A percentile compares a stretch with the other conserved stretches of the same genome.
Conservation (phyloP, 2,797 vertebrate genomes). For the Pagetopsis macropterus region DNA sequence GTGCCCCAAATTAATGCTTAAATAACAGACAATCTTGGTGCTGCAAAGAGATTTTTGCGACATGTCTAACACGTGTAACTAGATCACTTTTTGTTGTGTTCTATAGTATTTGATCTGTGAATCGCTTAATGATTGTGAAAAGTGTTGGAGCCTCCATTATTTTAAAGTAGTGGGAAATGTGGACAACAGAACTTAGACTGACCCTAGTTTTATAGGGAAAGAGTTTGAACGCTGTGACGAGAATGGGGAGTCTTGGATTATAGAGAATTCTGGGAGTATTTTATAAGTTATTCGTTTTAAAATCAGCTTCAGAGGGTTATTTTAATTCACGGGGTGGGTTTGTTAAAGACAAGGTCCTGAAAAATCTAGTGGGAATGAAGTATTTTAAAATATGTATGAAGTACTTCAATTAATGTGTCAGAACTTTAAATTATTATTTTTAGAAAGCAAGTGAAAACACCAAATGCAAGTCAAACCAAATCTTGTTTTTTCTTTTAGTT, state of each 20-base stretch:
- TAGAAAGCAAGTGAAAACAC: slow-evolving; percentile 14
- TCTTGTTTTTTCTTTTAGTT: background rate
- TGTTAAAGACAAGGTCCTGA: slow-evolving; percentile 21
- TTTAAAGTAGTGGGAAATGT: slow-evolving; percentile 42
- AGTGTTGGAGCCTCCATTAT: slow-evolving; percentile 55
- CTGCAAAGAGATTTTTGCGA: slow-evolving; percentile 50
- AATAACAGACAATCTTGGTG: slow-evolving; percentile 58
- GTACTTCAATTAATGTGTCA: background rate
- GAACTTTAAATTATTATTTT: background rate
- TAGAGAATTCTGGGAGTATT: slow-evolving; percentile 46
- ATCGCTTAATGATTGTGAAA: slow-evolving; percentile 62
- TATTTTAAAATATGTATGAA: slow-evolving; percentile 26
- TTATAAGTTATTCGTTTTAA: slow-evolving; percentile 39
- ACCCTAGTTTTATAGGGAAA: slow-evolving; percentile 82
- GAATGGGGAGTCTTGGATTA: slow-evolving; percentile 25
- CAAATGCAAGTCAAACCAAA: slow-evolving; percentile 55
- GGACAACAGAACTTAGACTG: slow-evolving; percentile 31
- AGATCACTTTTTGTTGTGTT: slow-evolving; percentile 40
- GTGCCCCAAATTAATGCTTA: slow-evolving; percentile 26
- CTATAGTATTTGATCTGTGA: slow-evolving; percentile 65
- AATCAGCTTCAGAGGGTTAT: slow-evolving; percentile 27
- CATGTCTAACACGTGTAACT: background rate
- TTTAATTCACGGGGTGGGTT: background rate
- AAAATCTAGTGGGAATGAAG: slow-evolving; percentile 13
- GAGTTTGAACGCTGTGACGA: slow-evolving; percentile 40